Base-by-base conservation (phyloP, 2,797 vertebrate genomes). In the Peromyscus aztecus region DNA sequence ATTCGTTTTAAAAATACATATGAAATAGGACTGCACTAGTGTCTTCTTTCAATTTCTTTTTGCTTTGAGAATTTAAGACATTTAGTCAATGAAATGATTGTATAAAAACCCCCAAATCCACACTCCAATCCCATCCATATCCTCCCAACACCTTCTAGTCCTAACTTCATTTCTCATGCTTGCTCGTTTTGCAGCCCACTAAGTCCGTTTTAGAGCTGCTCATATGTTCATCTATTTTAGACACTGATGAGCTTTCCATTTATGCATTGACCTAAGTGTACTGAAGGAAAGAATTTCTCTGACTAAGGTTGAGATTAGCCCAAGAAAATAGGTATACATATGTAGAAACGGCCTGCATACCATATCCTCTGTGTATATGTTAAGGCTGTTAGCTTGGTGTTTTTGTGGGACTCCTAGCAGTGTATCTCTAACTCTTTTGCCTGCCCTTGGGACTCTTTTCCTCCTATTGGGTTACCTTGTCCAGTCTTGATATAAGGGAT, bases 381-480 rank as follows among this genome's bases (percentile, higher is more conserved):
- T 63, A 19, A 11, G 4, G 4, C 8, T 40, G 4, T 43, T 24
- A 82, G 23, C 23, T 16, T 59, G 24, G 1, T 43, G 37, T 31
- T 10, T 43, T 40, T 10, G 16, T 83, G 37, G 57, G 23, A 17
- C 2, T 27, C 57, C 65, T 43, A 61, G 10, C 8, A 43, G 14
- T 63, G 2, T 61, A 9, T 40, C 37, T 61, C 57, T 6, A 5
- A 57, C 10, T 43, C 24, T 31, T 83, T 17, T 63, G 81, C 14
- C 6, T 10, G 4, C 24, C 43, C 12, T 19, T 61, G 27, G 37
- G 2, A 63, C 27, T 43, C 57, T 16, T 59, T 27, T 27, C 37
- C 7, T 40, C 13, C n/a, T 61, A 10, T 29, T 17, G 1, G 0
- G 0, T 19, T 63, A 2, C 16, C 4, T 63, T 17, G 5, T 6